Conservation (phyloP, 2,113 vertebrate species). For the Camelus bactrianus region DNA sequence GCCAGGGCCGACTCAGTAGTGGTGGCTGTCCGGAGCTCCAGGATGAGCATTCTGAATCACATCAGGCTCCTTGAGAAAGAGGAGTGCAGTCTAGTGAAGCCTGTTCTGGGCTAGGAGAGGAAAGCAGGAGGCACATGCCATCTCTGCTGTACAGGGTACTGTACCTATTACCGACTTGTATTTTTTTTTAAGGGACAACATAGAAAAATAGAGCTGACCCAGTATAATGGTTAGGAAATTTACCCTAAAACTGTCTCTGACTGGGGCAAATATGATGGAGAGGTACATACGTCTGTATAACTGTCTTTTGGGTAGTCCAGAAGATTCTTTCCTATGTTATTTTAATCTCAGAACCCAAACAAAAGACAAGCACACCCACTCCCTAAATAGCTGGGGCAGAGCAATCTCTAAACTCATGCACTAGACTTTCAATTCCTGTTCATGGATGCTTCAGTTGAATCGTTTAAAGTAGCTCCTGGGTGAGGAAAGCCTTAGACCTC, state of each 20-base stretch:
- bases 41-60: not conserved
- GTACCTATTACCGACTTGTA: not conserved
- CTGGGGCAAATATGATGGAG: not conserved
- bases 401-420: not conserved
- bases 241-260: not conserved
- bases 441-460: not conserved
- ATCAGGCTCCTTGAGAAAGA: not conserved
- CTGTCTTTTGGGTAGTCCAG: not conserved
- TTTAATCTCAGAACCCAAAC: constrained; percentile 35
- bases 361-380: not conserved
- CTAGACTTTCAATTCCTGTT: not conserved
- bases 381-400: not conserved
- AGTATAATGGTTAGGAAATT: not conserved
- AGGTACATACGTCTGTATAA: not conserved
- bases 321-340: not conserved
- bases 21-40: not conserved
- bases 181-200: constrained; percentile 21
- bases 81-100: not conserved
- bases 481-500: not conserved
- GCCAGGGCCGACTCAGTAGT: not conserved
- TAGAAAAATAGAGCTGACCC: not conserved
- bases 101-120: not conserved
- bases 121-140: not conserved
- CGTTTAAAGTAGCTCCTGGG: not conserved
- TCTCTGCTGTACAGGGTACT: not conserved